These are phyloP conservation scores for Babylonia areolata DNA, from an alignment of 1,140 invertebrate species.

Conservation along the genomic window DNA sequence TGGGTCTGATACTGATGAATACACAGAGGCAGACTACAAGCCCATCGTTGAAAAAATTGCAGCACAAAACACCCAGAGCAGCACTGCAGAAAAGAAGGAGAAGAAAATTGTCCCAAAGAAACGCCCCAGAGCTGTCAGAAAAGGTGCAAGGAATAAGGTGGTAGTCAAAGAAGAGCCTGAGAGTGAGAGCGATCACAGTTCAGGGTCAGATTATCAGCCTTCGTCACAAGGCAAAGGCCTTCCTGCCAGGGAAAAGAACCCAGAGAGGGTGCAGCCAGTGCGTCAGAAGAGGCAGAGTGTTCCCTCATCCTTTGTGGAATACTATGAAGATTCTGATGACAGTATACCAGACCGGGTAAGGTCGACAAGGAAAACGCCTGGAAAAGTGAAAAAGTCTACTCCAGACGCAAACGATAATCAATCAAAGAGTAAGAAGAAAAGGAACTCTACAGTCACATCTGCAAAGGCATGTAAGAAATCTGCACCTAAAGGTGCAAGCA, in stretches of 20 bases:
- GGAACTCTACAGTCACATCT: neutral
- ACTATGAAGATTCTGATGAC: slow-evolving; percentile 2
- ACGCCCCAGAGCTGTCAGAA: neutral
- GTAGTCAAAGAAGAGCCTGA: neutral
- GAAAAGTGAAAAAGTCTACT: neutral
- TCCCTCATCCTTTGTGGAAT: neutral
- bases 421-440: neutral
- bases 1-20: neutral
- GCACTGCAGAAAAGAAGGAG: neutral
- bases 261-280: neutral
- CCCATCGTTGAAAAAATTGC: neutral
- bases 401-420: neutral
- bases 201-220: neutral
- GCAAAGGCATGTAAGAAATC: neutral
- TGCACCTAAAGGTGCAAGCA: neutral
- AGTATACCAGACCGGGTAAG: neutral
- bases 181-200: neutral
- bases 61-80: neutral
- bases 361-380: neutral
- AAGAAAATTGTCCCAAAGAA: neutral
- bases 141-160: neutral
- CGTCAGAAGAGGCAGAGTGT: neutral
- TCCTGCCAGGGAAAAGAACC: neutral
- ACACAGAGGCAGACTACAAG: neutral
- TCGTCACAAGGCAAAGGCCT: neutral